phyloP scores from a whole-genome alignment of 2,797 vertebrate genomes.

The Xiphophorus birchmanni region DNA sequence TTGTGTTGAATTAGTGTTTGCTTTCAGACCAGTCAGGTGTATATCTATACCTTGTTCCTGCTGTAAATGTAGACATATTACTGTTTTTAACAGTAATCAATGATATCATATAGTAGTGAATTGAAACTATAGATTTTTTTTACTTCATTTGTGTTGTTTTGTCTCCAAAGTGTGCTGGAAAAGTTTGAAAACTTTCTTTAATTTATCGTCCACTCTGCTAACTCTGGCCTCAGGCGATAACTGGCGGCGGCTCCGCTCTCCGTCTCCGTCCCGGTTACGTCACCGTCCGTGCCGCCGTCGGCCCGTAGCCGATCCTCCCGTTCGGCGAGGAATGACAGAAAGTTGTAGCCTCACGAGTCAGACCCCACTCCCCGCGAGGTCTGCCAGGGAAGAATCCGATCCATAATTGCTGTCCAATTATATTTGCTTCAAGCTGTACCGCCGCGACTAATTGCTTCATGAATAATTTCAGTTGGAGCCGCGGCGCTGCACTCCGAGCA shows the following conservation, averaged over 20 bases:
- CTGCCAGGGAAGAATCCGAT: constrained; percentile 65
- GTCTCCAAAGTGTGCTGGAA: too few relatives aligned
- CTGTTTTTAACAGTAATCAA: too few relatives aligned
- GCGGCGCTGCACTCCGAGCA: constrained; percentile 42
- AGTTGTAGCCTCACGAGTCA: constrained; percentile 49
- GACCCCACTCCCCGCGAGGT: constrained; percentile 71
- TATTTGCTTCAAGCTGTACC: constrained; percentile 74
- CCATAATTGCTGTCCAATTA: constrained; percentile 79
- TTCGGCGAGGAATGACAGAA: constrained; percentile 59
- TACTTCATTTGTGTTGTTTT: too few relatives aligned
- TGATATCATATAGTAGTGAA: too few relatives aligned
- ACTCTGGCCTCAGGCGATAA: constrained; percentile 54
- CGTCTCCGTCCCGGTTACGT: constrained; percentile 10
- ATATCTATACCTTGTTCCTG: too few relatives aligned
- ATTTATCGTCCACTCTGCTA: constrained; percentile 22
- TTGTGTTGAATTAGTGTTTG: too few relatives aligned
- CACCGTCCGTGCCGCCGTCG: constrained; percentile 8
- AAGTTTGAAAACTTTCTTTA: not conserved
- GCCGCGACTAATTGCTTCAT: constrained; percentile 75
- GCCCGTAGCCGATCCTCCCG: constrained; percentile 45
- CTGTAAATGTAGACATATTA: too few relatives aligned
- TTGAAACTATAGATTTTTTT: too few relatives aligned
- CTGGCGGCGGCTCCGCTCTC: constrained; percentile 38
- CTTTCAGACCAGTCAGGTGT: too few relatives aligned
- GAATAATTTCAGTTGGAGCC: constrained; percentile 69